Conservation (phyloP, 2,113 vertebrate genomes). For the Agapornis roseicollis region DNA sequence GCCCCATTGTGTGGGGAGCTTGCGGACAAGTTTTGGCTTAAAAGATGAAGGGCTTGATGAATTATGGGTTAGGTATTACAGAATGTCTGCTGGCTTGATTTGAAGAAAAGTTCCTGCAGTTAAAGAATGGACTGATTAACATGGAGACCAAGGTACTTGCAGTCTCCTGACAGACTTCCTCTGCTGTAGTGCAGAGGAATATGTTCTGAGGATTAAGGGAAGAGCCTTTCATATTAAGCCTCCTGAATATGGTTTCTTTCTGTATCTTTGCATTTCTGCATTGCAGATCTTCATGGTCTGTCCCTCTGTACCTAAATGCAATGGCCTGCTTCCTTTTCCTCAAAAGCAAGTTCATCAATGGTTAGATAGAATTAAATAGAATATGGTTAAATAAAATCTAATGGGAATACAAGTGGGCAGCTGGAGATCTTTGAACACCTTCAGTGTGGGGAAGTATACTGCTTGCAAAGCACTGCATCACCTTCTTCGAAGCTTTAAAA, state of each 20-base stretch:
- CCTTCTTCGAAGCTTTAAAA: not conserved
- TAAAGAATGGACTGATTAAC: constrained; percentile 22
- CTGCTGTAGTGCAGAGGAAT: not conserved
- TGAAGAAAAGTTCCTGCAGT: constrained; percentile 43
- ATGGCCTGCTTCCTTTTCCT: not conserved
- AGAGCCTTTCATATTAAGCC: not conserved
- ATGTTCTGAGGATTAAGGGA: not conserved
- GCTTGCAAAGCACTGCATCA: not conserved
- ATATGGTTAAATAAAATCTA: too few relatives aligned
- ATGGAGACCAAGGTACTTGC: not conserved
- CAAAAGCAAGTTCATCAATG: not conserved
- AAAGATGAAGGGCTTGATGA: constrained; percentile 64
- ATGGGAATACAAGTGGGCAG: not conserved
- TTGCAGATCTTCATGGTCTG: not conserved
- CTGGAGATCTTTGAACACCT: not conserved
- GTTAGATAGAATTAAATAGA: not conserved
- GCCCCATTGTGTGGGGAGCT: constrained; percentile 32
- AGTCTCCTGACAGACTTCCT: not conserved
- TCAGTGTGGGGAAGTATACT: not conserved
- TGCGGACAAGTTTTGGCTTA: constrained; percentile 56
- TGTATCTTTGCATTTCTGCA: not conserved
- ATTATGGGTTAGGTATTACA: constrained; percentile 72
- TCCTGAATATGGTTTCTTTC: not conserved
- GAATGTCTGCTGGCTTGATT: constrained; percentile 70
- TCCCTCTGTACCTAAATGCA: not conserved